Base-by-base conservation (phyloP, 1,140 invertebrate genomes). In the Microplitis demolitor region DNA sequence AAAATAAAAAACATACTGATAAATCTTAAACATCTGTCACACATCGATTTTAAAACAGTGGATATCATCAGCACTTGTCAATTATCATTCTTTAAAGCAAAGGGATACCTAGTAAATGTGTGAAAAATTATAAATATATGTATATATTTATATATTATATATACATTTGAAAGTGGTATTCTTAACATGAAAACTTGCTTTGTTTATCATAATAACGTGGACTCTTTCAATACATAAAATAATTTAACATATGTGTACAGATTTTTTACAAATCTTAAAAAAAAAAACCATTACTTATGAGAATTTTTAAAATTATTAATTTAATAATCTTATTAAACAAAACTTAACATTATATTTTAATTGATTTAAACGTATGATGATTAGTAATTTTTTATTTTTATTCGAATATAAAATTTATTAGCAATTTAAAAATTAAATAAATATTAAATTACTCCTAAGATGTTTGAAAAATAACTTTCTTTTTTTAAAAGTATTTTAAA, bases 261-360 rank as follows among this genome's bases (percentile, higher is more conserved):
- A 79, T 84, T 84, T 83, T 83, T 77, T 83, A 83, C 79, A 76
- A 75, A 64, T 45, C 35, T 74, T 66, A 72, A 70, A 60, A 64
- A 37, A 67, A 69, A 61, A 54, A 53, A 34, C 51, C 14, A 64
- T 45, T 45, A 45, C 39, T 45, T 45, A 45, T 45, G 39, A 45
- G 39, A 45, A 45, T 45, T 6, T 45, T 45, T 6, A 8, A 45
- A 45, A 11, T 45, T 45, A 45, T 45, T 9, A 9, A 45, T 45
- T 45, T 45, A 6, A 3, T 45, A 6, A 45, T 45, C 6, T 45
- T 45, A 3, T 11, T 45, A 9, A 45, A 11, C 5, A 11, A 6
- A 45, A 45, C 11, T 45, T 6, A 6, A 45, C 39, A 45, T 45
- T 45, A 9, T 45, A 45, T 11, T 45, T 45, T 45, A 45, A 45